Evolutionary conservation across 2,888 invertebrate species (phyloP).

Genomic region (Leucophenga montana): DNA sequence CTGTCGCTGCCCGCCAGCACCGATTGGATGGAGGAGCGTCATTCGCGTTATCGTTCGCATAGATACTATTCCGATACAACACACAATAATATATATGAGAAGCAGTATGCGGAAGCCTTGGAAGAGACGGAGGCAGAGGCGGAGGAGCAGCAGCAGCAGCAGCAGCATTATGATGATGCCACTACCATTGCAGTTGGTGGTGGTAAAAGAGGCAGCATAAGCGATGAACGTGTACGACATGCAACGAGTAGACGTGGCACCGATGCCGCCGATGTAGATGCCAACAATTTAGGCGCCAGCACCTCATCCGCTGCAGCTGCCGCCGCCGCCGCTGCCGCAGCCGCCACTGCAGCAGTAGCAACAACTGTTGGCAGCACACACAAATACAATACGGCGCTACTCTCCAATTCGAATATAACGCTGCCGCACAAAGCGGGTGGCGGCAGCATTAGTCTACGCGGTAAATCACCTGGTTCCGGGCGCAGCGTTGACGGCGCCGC

Average conservation of each 20-base stretch:
- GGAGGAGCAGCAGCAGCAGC: conserved; percentile 22
- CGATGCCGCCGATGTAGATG: conserved; percentile 31
- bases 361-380: conserved; percentile 5
- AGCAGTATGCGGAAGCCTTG: conserved; percentile 38
- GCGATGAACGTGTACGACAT: conserved; percentile 27
- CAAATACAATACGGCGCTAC: neutral
- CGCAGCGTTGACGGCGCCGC: conserved; percentile 46
- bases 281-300: conserved; percentile 22
- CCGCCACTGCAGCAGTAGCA: conserved; percentile 33
- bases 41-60: conserved; percentile 50
- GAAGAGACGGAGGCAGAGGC: conserved; percentile 45
- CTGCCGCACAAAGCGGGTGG: conserved; percentile 22
- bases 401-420: conserved; percentile 6
- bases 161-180: neutral
- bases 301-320: conserved; percentile 25
- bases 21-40: conserved; percentile 69
- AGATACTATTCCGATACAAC: conserved; percentile 66
- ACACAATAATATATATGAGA: conserved; percentile 63
- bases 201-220: conserved; percentile 36
- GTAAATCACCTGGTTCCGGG: neutral
- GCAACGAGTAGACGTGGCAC: neutral
- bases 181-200: conserved; percentile 2
- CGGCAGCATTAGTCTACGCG: conserved; percentile 38
- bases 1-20: conserved; percentile 70
- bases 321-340: conserved; percentile 23